These are phyloP conservation scores for Lasioglossum marginatum DNA, from an alignment of 2,888 invertebrate species.

Conservation along the genomic window DNA sequence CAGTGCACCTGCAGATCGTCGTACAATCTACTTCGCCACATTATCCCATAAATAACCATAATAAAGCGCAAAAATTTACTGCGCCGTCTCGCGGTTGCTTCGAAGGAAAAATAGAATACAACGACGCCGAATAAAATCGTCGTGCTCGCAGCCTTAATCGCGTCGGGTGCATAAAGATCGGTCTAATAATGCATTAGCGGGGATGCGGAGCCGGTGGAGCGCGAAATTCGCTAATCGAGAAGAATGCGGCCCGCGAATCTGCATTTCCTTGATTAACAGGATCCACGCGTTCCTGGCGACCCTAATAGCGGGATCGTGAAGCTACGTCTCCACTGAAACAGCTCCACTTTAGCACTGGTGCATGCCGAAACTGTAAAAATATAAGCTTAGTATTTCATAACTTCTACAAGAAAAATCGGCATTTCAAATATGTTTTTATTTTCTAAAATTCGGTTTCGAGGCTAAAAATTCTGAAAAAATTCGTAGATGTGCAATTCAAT, in stretches of 20 bases:
- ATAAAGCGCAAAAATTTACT: background rate
- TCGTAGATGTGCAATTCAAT: no score
- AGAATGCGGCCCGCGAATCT: slow-evolving; percentile 8
- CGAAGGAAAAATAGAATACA: background rate
- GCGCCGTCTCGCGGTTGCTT: background rate
- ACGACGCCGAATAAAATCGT: background rate
- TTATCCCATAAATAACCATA: background rate
- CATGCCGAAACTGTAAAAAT: no score
- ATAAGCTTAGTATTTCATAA: no score
- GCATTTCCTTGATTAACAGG: slow-evolving; percentile 46
- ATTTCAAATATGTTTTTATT: no score
- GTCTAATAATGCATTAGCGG: background rate
- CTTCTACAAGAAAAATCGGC: no score
- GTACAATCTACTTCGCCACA: background rate
- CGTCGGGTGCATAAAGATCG: background rate
- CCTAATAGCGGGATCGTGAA: slow-evolving; percentile 25
- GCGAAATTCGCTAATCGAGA: background rate
- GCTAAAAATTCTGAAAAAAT: no score
- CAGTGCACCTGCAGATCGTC: background rate
- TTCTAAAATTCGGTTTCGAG: no score
- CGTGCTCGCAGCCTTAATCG: background rate
- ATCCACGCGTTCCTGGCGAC: slow-evolving; percentile 43
- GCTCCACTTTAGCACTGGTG: no score
- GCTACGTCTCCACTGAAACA: background rate
- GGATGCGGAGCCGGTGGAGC: background rate